Evolutionary conservation across 1,140 invertebrate species (phyloP).

Genomic region (Rhyzopertha dominica): DNA sequence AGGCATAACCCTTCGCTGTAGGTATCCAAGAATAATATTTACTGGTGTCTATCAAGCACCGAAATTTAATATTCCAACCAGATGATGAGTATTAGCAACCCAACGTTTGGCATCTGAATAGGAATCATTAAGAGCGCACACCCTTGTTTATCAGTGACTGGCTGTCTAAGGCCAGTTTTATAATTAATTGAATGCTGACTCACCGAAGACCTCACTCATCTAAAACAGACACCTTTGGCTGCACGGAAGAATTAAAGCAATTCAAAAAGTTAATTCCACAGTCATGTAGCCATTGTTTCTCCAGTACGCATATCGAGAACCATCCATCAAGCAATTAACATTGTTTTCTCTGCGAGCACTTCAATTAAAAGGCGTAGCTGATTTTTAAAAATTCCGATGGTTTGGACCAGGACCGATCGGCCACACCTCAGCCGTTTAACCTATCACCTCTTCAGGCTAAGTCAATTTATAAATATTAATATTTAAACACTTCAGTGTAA

Average conservation of each 20-base stretch:
- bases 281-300: too few species aligned
- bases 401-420: too few species aligned
- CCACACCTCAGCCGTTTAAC: constrained; percentile 40
- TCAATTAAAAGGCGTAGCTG: too few species aligned
- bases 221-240: too few species aligned
- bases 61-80: neutral
- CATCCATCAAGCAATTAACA: too few species aligned
- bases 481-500: constrained; percentile 38
- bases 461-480: constrained; percentile 44
- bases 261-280: too few species aligned
- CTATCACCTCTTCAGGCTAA: constrained; percentile 37
- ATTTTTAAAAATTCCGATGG: too few species aligned
- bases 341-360: too few species aligned
- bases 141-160: constrained; percentile 17
- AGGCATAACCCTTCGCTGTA: constrained; percentile 7
- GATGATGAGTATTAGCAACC: constrained; percentile 5
- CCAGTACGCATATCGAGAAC: too few species aligned
- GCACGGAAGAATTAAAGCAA: too few species aligned
- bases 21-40: constrained; percentile 7
- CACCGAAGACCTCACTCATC: too few species aligned
- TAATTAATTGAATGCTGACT: constrained; percentile 22
- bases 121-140: constrained; percentile 9
- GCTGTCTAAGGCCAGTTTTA: constrained; percentile 14
- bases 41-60: neutral
- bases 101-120: constrained; percentile 2